A percentile compares a stretch with the other conserved stretches of the same genome.
Conservation (phyloP, 2,113 vertebrate genomes). For the Platanista minor region DNA sequence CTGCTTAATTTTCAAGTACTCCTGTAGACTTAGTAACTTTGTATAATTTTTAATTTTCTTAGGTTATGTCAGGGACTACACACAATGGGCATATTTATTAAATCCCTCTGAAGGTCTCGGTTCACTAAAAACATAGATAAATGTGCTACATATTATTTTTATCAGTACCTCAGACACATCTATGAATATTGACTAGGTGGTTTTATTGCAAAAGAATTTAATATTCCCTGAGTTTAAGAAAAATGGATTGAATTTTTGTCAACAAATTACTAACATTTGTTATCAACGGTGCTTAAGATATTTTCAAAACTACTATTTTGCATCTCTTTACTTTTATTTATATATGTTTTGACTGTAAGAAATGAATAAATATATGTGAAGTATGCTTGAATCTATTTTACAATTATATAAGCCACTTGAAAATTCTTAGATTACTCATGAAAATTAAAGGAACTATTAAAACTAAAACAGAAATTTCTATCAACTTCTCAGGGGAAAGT, state of each 20-base stretch:
- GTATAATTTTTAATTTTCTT: background rate
- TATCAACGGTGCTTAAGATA: background rate
- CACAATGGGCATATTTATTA: background rate
- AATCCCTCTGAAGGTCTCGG: background rate
- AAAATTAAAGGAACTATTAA: background rate
- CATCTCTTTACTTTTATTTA: background rate
- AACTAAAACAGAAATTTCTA: conserved; percentile 17
- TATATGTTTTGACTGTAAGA: background rate
- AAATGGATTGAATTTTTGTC: background rate
- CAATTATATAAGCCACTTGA: background rate
- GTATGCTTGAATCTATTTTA: background rate
- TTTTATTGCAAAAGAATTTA: background rate
- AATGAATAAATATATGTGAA: background rate
- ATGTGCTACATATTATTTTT: background rate
- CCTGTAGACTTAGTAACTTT: background rate
- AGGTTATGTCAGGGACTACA: background rate
- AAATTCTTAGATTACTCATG: background rate
- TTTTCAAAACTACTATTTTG: conserved; percentile 5
- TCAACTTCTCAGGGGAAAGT: conserved; percentile 26
- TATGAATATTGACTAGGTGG: background rate
- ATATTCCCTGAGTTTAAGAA: conserved; percentile 32
- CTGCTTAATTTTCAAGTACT: conserved; percentile 5
- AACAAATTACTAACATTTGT: conserved; percentile 17
- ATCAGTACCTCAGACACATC: background rate
- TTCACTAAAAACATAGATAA: background rate